These are phyloP conservation scores for Eristalis pertinax DNA, from an alignment of 2,888 invertebrate species.

Conservation along the genomic window DNA sequence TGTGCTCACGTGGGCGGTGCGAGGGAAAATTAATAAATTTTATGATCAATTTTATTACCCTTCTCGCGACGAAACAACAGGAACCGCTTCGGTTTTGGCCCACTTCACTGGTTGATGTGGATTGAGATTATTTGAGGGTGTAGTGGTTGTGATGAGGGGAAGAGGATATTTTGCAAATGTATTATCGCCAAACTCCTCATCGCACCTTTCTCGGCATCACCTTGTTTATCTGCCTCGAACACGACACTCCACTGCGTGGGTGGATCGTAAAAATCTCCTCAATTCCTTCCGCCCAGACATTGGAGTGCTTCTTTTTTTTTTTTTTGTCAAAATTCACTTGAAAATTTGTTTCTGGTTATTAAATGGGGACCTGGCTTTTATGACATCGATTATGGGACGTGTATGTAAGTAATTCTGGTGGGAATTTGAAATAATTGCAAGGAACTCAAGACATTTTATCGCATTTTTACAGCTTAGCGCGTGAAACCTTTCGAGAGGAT, in stretches of 20 bases:
- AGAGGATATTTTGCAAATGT: conserved; percentile 35
- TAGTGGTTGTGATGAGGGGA: too few relatives aligned
- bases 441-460: conserved; percentile 39
- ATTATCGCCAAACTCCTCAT: conserved; percentile 52
- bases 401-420: conserved; percentile 43
- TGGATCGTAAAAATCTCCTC: conserved; percentile 40
- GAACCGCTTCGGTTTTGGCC: background rate
- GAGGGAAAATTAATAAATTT: conserved; percentile 56
- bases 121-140: too few relatives aligned
- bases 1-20: background rate
- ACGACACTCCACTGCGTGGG: conserved; percentile 66
- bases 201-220: conserved; percentile 43
- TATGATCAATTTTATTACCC: conserved; percentile 56
- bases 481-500: conserved; percentile 19
- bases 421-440: conserved; percentile 60
- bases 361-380: conserved; percentile 50
- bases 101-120: conserved; percentile 32
- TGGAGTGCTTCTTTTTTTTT: background rate
- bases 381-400: conserved; percentile 57
- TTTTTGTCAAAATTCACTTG: conserved; percentile 29
- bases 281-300: background rate
- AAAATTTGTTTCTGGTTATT: conserved; percentile 51
- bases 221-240: conserved; percentile 73
- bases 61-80: too few relatives aligned
- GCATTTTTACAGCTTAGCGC: conserved; percentile 36